Evolutionary conservation across 37 sponge, comb jelly and placozoan genomes (phyloP), one percentile per base, ranked within the genome.

Genomic region (Ianthella basta): DNA sequence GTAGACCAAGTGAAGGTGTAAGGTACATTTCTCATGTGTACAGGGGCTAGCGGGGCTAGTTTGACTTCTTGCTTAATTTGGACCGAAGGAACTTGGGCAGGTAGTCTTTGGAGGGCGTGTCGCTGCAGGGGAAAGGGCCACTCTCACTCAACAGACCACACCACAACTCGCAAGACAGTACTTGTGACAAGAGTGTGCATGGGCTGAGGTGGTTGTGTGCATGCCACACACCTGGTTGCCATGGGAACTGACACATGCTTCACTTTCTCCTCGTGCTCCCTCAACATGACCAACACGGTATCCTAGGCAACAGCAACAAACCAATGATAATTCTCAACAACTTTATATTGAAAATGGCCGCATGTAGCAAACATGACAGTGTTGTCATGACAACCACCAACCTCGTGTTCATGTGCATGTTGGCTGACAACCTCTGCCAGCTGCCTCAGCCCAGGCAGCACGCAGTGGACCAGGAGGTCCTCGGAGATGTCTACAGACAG

Each of bases 391-490:
- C 23, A 24, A 15, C 34, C 55, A 25, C 80, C 41, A 44, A 93
- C 94, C 82, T 72, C 73, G 65, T 81, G 86, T 14, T 84, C 85
- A 33, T 79, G 82, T 32, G 44, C 50, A 39, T 80, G 39, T 15
- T 36, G 69, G n/a, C 87, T 55, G n/a, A 87, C 44, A 40, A 87
- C 90, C 29, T 56, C 34, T 35, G 39, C n/a, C 23, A 93, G 60
- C 34, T 67, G 67, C 44, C 77, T 68, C 39, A 93, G 79, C 0
- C 94, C 88, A 24, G 90, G 94, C n/a, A 93, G 1, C 38, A 93
- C 36, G 53, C 55, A 87, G 1, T 60, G 35, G 24, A 72, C 29
- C 61, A 93, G 33, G 39, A 90, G 72, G 19, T 89, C 85, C 25
- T 30, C 75, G 21, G 94, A 93, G 30, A 89, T 32, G 59, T 85